A percentile compares a stretch with the other conserved stretches of the same genome.
Conservation (phyloP, 2,888 invertebrate species). For the Drosophila putrida region DNA sequence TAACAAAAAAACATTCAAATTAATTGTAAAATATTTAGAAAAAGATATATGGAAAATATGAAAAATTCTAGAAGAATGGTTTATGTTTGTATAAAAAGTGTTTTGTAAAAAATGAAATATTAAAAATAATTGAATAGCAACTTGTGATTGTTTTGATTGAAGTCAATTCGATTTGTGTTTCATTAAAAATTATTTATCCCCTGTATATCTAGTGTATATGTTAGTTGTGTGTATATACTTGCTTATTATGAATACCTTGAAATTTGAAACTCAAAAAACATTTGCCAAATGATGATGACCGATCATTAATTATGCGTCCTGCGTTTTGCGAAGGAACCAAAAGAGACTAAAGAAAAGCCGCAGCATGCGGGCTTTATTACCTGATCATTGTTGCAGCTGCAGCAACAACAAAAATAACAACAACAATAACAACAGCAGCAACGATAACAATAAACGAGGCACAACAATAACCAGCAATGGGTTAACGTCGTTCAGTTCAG, state of each 20-base stretch:
- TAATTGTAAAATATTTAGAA: too few relatives aligned
- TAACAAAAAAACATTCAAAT: too few relatives aligned
- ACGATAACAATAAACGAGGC: constrained; percentile 1
- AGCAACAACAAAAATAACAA: constrained; percentile 8
- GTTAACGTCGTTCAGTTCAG: constrained; percentile 29
- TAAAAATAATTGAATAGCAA: too few relatives aligned
- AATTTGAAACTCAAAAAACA: constrained; percentile 40
- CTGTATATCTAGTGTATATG: neutral
- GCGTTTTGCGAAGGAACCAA: neutral
- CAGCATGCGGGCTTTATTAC: constrained; percentile 20
- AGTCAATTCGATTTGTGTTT: neutral
- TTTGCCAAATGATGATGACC: constrained; percentile 53
- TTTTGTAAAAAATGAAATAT: too few relatives aligned
- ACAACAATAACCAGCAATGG: constrained; percentile 42
- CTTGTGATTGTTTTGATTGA: neutral
- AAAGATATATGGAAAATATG: too few relatives aligned
- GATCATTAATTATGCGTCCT: constrained; percentile 51
- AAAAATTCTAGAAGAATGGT: too few relatives aligned
- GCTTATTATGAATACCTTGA: constrained; percentile 29
- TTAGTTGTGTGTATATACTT: neutral
- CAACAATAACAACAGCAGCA: constrained; percentile 6
- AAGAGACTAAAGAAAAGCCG: constrained; percentile 1
- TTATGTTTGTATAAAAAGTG: too few relatives aligned
- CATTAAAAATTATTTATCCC: neutral
- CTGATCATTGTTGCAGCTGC: constrained; percentile 20